Percentiles rank a stretch among this genome's conserved stretches.
Conservation (phyloP, 2,797 vertebrate species). For the Platalea minor region DNA sequence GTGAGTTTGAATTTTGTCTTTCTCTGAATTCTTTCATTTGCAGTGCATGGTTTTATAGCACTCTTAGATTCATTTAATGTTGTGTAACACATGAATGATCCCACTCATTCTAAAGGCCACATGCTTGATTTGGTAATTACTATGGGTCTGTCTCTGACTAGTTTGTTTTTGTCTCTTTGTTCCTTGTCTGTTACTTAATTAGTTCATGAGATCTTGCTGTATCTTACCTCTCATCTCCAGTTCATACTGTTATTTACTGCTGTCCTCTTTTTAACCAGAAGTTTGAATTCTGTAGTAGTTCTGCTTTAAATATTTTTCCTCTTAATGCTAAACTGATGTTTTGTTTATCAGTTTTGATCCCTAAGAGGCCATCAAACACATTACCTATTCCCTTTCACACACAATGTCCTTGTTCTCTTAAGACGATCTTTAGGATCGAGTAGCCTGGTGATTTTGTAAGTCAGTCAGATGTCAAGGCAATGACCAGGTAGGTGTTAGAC, state of each 20-base stretch:
- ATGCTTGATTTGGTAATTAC: constrained; percentile 76
- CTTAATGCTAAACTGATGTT: background rate
- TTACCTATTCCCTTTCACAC: background rate
- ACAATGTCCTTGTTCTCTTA: background rate
- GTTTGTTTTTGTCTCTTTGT: constrained; percentile 66
- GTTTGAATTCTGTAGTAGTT: background rate
- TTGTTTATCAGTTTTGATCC: background rate
- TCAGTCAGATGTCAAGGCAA: background rate
- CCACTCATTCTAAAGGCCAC: constrained; percentile 69
- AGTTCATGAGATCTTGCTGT: constrained; percentile 61
- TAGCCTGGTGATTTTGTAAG: background rate
- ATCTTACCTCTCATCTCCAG: constrained; percentile 38
- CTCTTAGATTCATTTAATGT: constrained; percentile 71
- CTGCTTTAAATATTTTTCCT: background rate
- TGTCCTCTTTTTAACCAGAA: background rate
- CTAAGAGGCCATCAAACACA: background rate
- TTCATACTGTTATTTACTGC: background rate
- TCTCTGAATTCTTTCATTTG: constrained; percentile 54
- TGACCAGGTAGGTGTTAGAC: background rate
- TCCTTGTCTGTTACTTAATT: constrained; percentile 64
- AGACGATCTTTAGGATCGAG: background rate
- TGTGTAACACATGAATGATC: constrained; percentile 71
- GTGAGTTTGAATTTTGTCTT: constrained; percentile 47
- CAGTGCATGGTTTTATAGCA: constrained; percentile 57
- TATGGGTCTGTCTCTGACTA: constrained; percentile 64